Evolutionary conservation across 2,797 vertebrate genomes (phyloP).

Genomic region (Monodelphis domestica): DNA sequence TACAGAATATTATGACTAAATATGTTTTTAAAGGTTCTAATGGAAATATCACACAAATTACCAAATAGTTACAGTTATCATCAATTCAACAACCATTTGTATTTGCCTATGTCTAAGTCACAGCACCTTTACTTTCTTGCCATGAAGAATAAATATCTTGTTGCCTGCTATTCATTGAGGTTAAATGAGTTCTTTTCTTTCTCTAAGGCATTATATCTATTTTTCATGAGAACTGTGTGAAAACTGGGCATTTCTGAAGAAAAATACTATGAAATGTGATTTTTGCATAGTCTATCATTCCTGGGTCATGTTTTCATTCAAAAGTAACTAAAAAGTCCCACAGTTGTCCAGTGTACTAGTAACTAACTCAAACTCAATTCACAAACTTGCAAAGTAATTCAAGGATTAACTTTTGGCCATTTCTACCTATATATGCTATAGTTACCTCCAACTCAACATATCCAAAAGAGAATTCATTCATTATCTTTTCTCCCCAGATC

Average conservation of each 20-base stretch:
- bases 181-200: neutral
- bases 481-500: too few relatives aligned
- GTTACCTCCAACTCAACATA: too few relatives aligned
- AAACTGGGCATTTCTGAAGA: neutral
- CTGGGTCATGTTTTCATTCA: too few relatives aligned
- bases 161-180: neutral
- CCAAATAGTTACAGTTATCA: neutral
- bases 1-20: neutral
- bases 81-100: neutral
- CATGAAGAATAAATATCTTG: neutral
- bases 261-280: neutral
- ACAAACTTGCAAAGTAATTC: too few relatives aligned
- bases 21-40: neutral
- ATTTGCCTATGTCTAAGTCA: neutral
- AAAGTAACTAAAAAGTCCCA: too few relatives aligned
- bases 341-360: too few relatives aligned
- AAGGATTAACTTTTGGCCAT: too few relatives aligned
- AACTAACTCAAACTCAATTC: too few relatives aligned
- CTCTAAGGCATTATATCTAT: neutral
- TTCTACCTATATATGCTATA: too few relatives aligned
- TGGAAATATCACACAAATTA: neutral
- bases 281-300: too few relatives aligned
- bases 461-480: too few relatives aligned
- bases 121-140: neutral
- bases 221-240: neutral